A percentile compares a stretch with the other conserved stretches of the same genome.
Evolutionary conservation across 2,797 vertebrate genomes (phyloP).

Genomic region (Okamejei kenojei): DNA sequence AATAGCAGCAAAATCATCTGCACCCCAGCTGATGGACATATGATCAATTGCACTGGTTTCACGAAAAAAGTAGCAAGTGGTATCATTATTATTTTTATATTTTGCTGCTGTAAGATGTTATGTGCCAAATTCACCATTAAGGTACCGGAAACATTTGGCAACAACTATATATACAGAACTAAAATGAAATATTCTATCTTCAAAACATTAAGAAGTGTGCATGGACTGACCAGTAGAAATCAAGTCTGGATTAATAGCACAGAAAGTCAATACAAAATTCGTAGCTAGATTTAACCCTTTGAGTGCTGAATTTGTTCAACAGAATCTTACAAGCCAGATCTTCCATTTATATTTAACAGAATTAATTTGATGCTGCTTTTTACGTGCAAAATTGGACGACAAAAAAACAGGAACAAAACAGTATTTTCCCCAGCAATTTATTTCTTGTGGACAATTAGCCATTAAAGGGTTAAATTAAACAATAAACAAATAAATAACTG

Average conservation of each 20-base stretch:
- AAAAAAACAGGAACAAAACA: background rate
- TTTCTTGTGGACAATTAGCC: background rate
- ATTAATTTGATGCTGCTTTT: background rate
- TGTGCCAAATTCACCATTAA: background rate
- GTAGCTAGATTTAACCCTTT: background rate
- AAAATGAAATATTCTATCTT: background rate
- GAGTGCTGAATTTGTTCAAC: background rate
- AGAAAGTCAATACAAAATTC: background rate
- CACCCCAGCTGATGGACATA: background rate
- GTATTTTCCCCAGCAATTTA: background rate
- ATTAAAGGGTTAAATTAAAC: background rate
- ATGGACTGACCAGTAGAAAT: background rate
- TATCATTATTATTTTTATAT: background rate
- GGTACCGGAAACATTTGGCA: background rate
- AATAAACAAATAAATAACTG: background rate
- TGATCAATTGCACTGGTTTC: background rate
- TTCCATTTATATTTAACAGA: background rate
- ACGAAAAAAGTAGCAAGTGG: background rate
- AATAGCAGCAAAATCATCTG: background rate
- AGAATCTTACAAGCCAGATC: background rate
- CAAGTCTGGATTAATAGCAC: background rate
- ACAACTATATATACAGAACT: background rate
- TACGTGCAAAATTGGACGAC: background rate
- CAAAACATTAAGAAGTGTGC: background rate
- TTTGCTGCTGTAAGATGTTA: background rate